A percentile compares a stretch with the other conserved stretches of the same genome.
Evolutionary conservation across 2,888 invertebrate genomes (phyloP).

Genomic region (Glomeris marginata): DNA sequence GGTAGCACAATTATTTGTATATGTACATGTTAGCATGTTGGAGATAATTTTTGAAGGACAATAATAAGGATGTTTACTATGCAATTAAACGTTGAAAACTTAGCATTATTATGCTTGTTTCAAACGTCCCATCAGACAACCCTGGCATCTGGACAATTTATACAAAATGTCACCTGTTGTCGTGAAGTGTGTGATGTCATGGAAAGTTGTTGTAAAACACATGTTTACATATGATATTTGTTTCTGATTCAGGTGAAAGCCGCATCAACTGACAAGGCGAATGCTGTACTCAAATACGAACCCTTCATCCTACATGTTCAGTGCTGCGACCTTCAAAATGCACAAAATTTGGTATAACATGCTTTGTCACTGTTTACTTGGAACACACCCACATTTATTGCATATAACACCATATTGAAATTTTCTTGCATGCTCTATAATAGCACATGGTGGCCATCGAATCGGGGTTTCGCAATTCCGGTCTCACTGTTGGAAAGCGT

Average conservation of each 20-base stretch:
- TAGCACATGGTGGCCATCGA: slow-evolving; percentile 31
- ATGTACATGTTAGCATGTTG: too few species aligned
- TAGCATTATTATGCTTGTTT: too few species aligned
- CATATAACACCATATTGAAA: background rate
- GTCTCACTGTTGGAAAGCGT: slow-evolving; percentile 32
- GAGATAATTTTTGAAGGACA: too few species aligned
- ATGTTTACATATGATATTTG: background rate
- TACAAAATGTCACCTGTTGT: background rate
- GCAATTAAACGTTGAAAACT: too few species aligned
- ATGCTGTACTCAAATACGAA: slow-evolving; percentile 34
- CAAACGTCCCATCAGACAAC: too few species aligned
- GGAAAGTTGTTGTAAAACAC: background rate
- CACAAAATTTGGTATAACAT: slow-evolving; percentile 28
- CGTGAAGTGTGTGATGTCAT: background rate
- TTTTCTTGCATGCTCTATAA: slow-evolving; percentile 18
- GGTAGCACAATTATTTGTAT: too few species aligned
- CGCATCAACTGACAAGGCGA: slow-evolving; percentile 16
- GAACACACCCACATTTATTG: too few species aligned
- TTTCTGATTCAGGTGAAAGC: slow-evolving; percentile 10
- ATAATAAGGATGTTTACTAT: too few species aligned
- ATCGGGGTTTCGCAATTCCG: slow-evolving; percentile 36
- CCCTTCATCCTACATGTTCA: slow-evolving; percentile 37
- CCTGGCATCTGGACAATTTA: too few species aligned
- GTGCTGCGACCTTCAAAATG: slow-evolving; percentile 29
- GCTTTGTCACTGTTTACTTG: background rate